Base-by-base conservation (phyloP, 2,797 vertebrate species). In the Manis crassicaudata region DNA sequence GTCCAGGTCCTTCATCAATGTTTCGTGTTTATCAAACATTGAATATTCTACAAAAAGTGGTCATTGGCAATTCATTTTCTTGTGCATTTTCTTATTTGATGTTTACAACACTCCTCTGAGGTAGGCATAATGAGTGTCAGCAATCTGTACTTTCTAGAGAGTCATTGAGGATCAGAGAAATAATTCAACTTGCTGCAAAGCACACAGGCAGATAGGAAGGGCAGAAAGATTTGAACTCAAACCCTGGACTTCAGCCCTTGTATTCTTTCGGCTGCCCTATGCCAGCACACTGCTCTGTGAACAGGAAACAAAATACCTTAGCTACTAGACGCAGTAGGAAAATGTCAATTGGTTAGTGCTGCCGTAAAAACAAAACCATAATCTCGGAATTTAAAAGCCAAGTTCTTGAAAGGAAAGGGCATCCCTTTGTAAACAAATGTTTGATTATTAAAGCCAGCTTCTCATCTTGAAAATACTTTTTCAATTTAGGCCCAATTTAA, bases 401-500 rank as follows among this genome's bases (percentile, higher is more conserved):
- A 21, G 29, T n/a, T 87, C 32, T 75, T 75, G 11, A 87, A 90
- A 92, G 9, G 20, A 75, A 92, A 95, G 21, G 5, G 1, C 16
- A 82, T 75, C 20, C 29, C 43, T 83, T 92, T 77, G 40, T 91
- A 77, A 83, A 62, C 80, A 89, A 80, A 79, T 67, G 73, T 75
- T 85, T 72, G 25, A 76, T 70, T 96, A 96, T 97, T 94, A 98
- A 98, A 98, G 93, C 92, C 93, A 97, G 96, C 95, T 98, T 98
- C 97, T 98, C 96, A 93, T 97, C 96, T 98, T 85, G 56, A 96
- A 97, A 98, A 95, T 96, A 88, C 92, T 96, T 97, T 96, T 95
- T 96, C 95, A 94, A 7, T 93, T 94, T 94, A 52, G n/a, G 17
- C 7, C 40, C 65, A 43, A 52, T 84, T 84, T 92, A 96, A 62